These are phyloP conservation scores for Polydrusus pterygomalis DNA, from an alignment of 2,888 invertebrate species.

Conservation along the genomic window DNA sequence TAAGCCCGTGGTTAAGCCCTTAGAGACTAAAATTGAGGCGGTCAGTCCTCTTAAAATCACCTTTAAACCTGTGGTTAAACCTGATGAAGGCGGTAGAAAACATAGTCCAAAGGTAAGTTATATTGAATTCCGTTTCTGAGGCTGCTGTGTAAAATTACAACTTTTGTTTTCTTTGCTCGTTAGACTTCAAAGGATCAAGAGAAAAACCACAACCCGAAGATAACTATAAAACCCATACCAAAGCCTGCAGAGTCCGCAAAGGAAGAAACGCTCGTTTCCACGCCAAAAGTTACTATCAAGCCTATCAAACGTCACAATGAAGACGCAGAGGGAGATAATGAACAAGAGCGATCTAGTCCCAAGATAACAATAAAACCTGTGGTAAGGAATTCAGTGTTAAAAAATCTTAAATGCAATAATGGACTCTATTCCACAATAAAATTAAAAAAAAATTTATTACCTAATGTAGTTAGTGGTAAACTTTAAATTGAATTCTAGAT, in stretches of 20 bases:
- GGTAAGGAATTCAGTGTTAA: slow-evolving; percentile 66
- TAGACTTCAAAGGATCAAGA: slow-evolving; percentile 54
- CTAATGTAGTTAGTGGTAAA: too few relatives aligned
- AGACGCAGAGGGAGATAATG: slow-evolving; percentile 69
- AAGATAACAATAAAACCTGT: slow-evolving; percentile 78
- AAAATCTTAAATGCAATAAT: too few relatives aligned
- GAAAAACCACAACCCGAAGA: slow-evolving; percentile 70
- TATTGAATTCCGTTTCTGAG: too few relatives aligned
- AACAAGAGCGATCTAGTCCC: slow-evolving; percentile 61
- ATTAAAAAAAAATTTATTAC: too few relatives aligned
- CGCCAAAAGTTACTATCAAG: slow-evolving; percentile 73
- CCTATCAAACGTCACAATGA: slow-evolving; percentile 72
- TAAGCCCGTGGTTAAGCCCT: slow-evolving; percentile 68
- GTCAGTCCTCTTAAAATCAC: slow-evolving; percentile 69
- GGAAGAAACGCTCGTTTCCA: slow-evolving; percentile 57
- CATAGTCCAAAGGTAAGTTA: slow-evolving; percentile 64
- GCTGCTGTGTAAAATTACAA: background rate
- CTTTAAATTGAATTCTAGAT: slow-evolving; percentile 27
- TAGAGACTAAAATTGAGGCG: slow-evolving; percentile 57
- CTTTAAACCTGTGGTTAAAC: slow-evolving; percentile 71
- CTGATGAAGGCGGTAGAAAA: slow-evolving; percentile 62
- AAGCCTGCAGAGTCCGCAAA: slow-evolving; percentile 69
- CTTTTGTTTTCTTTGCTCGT: background rate
- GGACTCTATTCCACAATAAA: too few relatives aligned
- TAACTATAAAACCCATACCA: slow-evolving; percentile 75